phyloP scores from a whole-genome alignment of 2,888 invertebrate genomes.

The Caenorhabditis afra region DNA sequence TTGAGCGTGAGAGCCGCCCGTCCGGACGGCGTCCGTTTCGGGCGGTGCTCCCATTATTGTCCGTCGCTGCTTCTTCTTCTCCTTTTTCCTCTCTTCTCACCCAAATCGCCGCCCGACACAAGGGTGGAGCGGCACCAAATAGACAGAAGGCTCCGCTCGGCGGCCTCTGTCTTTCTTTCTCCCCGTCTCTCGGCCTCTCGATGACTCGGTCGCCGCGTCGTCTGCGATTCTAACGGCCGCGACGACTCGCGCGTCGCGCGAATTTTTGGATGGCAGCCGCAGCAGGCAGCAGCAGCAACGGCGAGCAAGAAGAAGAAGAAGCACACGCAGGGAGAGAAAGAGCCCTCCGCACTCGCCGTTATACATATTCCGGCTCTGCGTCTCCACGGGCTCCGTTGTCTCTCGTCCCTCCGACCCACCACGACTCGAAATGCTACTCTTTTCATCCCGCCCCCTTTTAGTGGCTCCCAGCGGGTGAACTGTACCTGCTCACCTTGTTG shows the following conservation, averaged over 20 bases:
- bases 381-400: slow-evolving; percentile 5
- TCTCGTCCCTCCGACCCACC: slow-evolving; percentile 1
- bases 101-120: slow-evolving; percentile 8
- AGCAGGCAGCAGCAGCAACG: slow-evolving; percentile 8
- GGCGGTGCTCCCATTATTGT: slow-evolving; percentile 5
- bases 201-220: slow-evolving; percentile 14
- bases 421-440: slow-evolving; percentile 12
- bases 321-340: slow-evolving; percentile 4
- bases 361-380: slow-evolving; percentile 37
- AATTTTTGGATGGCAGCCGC: slow-evolving; percentile 26
- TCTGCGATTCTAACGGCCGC: slow-evolving; percentile 29
- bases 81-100: slow-evolving; percentile 5
- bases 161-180: not conserved
- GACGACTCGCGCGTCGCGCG: slow-evolving; percentile 13
- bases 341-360: slow-evolving; percentile 25
- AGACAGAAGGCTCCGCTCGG: not conserved
- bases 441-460: slow-evolving; percentile 1
- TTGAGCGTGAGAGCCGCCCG: slow-evolving; percentile 41
- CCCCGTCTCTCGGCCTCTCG: slow-evolving; percentile 7
- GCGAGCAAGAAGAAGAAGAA: slow-evolving; percentile 4
- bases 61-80: not conserved
- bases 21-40: slow-evolving; percentile 10
- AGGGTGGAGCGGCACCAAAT: slow-evolving; percentile 23
- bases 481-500: not conserved
- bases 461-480: not conserved